Conservation (phyloP, 2,113 vertebrate species). For the Hippocampus comes region DNA sequence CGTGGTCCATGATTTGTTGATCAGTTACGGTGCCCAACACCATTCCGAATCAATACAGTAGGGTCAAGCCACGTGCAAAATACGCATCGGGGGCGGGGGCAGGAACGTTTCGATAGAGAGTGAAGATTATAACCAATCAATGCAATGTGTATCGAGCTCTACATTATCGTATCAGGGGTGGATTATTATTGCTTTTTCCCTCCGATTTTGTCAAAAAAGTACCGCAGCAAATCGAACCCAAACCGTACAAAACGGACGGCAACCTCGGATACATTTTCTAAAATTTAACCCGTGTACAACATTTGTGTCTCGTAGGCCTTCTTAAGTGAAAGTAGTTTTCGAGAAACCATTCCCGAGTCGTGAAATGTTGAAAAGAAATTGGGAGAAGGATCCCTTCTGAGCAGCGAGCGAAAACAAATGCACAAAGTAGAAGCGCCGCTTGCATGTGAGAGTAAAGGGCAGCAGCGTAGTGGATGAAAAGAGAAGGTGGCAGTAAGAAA, state of each 20-base stretch:
- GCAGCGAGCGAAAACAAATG: background rate
- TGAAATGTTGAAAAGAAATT: background rate
- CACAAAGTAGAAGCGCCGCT: constrained; percentile 3
- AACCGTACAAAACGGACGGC: background rate
- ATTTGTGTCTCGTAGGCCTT: background rate
- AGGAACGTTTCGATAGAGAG: background rate
- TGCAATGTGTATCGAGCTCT: background rate
- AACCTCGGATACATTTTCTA: background rate
- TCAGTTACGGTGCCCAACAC: too few species aligned
- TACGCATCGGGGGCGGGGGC: too few species aligned
- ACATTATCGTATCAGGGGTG: background rate
- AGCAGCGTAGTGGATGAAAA: constrained; percentile 31
- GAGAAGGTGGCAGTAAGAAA: constrained; percentile 38
- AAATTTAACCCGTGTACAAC: background rate
- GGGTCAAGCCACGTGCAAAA: too few species aligned
- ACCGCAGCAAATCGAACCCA: background rate
- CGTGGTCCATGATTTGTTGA: too few species aligned
- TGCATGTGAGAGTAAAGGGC: constrained; percentile 36
- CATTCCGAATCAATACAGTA: too few species aligned
- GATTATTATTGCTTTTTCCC: background rate
- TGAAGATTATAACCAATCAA: background rate
- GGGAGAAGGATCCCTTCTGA: constrained; percentile 1
- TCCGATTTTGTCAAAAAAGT: background rate
- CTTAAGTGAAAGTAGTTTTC: background rate
- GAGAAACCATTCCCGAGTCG: background rate